Base-by-base conservation (phyloP, 2,888 invertebrate species). In the Anoncus sp. region DNA sequence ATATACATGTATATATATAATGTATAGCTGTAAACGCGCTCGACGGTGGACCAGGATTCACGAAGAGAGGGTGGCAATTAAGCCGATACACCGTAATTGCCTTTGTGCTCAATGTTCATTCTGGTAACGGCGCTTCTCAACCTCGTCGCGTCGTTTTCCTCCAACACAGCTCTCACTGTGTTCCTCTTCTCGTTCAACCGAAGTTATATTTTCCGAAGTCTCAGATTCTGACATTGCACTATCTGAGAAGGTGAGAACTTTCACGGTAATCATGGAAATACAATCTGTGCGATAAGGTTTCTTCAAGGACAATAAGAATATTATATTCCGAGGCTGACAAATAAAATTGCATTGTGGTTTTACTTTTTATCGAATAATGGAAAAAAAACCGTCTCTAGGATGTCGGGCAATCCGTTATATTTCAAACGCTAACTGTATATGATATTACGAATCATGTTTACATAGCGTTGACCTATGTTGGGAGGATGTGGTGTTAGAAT, bases 21-120 rank as follows among this genome's bases (percentile, higher is more conserved):
- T 49, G 22, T 55, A 63, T 67, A 62, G 67, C 47, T 12, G 24
- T 40, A 47, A 62, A 67, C 47, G 55, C 47, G 60, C 47, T 57
- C 27, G 45, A 77, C 60, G 67, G 66, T 57, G 72, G 62, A 53
- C 77, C 49, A 49, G 69, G 69, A 69, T 77, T 67, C 75, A 62
- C 59, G 67, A 72, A 70, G 79, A 75, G 79, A 80, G 79, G 81
- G 79, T 82, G 80, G 81, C 84, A 85, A 84, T 85, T 86, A 86
- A 83, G 77, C 83, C 84, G 83, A 84, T 84, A 84, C 82, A 81
- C 78, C 80, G 83, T 84, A 85, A 85, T 85, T 85, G 84, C 82
- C 83, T 85, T 84, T 84, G 84, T 83, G 79, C 81, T 75, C 66
- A 76, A 76, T 76, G 77, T 72, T 77, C 72, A 72, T 72, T 72